Base-by-base conservation (phyloP, 2,113 vertebrate genomes). In the Sinosuthora webbiana region DNA sequence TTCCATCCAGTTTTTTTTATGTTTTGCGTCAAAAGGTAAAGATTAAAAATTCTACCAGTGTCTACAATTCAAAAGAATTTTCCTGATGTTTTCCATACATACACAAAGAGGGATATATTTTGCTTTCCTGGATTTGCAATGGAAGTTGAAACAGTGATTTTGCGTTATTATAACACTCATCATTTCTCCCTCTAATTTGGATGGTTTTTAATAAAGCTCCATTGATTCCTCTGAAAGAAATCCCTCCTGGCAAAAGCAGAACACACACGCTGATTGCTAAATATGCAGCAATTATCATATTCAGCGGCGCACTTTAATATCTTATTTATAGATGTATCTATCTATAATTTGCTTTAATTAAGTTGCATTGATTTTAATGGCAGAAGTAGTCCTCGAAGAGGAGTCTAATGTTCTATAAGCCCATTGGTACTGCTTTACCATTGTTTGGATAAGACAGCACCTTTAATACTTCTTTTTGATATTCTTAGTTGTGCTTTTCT, bases 271-370 rank as follows among this genome's bases (percentile, higher is more conserved):
- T 98, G 98, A 98, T 98, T 98, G 98, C 98, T 98, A 98, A 98
- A 98, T 98, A 98, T 96, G 98, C 97, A 92, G 98, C 98, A 98
- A 98, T 98, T 98, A 98, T 96, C 98, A 98, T 98, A 98, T 98
- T 98, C 97, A 98, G 97, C 97, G 95, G 98, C 97, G 52, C 93
- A 98, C 98, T 98, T 98, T 98, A 98, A 98, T 98, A 99, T 98
- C 98, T 98, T 98, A 98, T 98, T 98, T 98, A 98, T 98, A 98
- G 98, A 98, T 97, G 97, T 98, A 98, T 98, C 98, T 98, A 98
- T 98, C 98, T 98, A 98, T 98, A 98, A 99, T 99, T 98, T 98
- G 97, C 98, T 98, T 98, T 98, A 99, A 99, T 98, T 98, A 98
- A 98, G 98, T 98, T 98, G 98, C 98, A 98, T 98, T 98, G 98